Evolutionary conservation across 2,888 invertebrate species (phyloP).

Genomic region (Tinea semifulvella): DNA sequence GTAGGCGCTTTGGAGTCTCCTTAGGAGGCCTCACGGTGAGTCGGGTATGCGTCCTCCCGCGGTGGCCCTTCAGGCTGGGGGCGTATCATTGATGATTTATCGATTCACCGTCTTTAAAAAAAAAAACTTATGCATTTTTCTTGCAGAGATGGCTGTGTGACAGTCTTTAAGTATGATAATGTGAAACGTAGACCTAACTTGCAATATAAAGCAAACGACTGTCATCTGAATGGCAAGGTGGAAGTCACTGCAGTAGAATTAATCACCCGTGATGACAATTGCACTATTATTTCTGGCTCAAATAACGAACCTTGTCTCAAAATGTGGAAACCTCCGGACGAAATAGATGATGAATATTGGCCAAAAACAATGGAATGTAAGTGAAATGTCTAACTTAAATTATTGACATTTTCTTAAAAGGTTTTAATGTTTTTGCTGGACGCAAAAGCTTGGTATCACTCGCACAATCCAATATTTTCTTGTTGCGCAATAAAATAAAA

Average conservation of each 20-base stretch:
- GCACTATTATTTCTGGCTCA: conserved; percentile 35
- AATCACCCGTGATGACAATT: conserved; percentile 23
- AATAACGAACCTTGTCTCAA: conserved; percentile 28
- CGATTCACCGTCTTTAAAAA: too few relatives aligned
- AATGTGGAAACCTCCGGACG: conserved; percentile 27
- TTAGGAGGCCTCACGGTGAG: too few relatives aligned
- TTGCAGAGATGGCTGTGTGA: conserved; percentile 49
- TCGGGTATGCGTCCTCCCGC: too few relatives aligned
- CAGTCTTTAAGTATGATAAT: conserved; percentile 31
- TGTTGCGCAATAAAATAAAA: too few relatives aligned
- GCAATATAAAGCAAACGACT: conserved; percentile 35
- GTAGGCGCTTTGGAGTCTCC: too few relatives aligned
- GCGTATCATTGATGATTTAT: too few relatives aligned
- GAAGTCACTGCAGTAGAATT: conserved; percentile 51
- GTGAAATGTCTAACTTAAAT: not conserved
- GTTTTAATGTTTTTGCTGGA: too few relatives aligned
- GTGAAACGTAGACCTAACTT: conserved; percentile 29
- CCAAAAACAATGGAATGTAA: not conserved
- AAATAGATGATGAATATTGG: not conserved
- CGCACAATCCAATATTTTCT: too few relatives aligned
- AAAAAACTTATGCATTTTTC: too few relatives aligned
- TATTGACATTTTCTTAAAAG: too few relatives aligned
- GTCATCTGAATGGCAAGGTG: conserved; percentile 36
- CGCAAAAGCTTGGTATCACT: too few relatives aligned
- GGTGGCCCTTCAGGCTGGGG: too few relatives aligned